Evolutionary conservation across 2,113 vertebrate species (phyloP).

Genomic region (Cyphomyrus discorhynchus): DNA sequence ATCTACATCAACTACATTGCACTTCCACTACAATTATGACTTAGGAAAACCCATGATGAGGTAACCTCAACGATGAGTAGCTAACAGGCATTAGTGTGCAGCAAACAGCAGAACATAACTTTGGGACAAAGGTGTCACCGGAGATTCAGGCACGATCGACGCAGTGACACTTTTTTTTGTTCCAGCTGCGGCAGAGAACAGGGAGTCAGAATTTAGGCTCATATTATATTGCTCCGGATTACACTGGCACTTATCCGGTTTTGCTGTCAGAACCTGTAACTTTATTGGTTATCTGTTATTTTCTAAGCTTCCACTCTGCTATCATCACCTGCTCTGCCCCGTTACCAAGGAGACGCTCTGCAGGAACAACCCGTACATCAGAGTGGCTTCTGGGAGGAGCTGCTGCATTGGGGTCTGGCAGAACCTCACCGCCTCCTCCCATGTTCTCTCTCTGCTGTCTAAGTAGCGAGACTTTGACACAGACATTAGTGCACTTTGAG

Average conservation of each 20-base stretch:
- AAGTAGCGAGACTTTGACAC: background rate
- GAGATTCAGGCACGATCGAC: background rate
- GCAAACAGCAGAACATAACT: background rate
- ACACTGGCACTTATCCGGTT: background rate
- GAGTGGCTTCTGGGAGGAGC: background rate
- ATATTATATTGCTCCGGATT: background rate
- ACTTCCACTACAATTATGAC: background rate
- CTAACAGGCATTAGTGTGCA: background rate
- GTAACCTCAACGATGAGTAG: background rate
- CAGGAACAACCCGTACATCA: background rate
- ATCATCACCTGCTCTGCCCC: background rate
- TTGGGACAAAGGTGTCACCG: background rate
- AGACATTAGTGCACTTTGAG: background rate
- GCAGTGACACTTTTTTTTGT: background rate
- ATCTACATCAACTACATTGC: background rate
- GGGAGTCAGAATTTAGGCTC: background rate
- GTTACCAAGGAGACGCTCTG: background rate
- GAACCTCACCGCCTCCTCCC: background rate
- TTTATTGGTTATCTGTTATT: background rate
- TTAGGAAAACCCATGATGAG: background rate
- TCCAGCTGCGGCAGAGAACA: background rate
- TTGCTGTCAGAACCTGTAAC: background rate
- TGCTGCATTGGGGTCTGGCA: background rate
- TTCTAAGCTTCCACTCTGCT: background rate
- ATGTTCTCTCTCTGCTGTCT: background rate